Evolutionary conservation across 2,797 vertebrate species (phyloP).

Genomic region (Sebastes iracundus): DNA sequence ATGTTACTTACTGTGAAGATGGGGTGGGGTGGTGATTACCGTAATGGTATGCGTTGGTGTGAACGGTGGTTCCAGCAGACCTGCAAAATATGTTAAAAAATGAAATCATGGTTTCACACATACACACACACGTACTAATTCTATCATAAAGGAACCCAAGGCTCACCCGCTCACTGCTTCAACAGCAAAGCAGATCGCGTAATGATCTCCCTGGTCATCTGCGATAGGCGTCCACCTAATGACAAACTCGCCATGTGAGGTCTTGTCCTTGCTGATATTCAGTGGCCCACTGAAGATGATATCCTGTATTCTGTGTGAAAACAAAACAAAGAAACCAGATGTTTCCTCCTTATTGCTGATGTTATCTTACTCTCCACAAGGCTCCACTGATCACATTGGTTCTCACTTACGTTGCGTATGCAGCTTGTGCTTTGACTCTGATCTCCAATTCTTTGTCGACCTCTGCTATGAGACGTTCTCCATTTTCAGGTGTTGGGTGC

Average conservation of each 20-base stretch:
- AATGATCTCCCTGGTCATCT: constrained; percentile 50
- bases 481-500: constrained; percentile 61
- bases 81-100: background rate
- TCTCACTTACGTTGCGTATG: constrained; percentile 44
- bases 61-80: accelerated
- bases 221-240: constrained; percentile 66
- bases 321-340: background rate
- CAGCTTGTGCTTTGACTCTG: constrained; percentile 57
- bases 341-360: background rate
- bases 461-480: constrained; percentile 34
- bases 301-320: constrained; percentile 45
- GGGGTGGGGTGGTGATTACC: accelerated
- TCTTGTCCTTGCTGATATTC: constrained; percentile 56
- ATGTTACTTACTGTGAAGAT: constrained; percentile 10
- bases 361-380: background rate
- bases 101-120: background rate
- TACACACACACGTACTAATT: background rate
- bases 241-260: constrained; percentile 44
- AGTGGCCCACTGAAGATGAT: constrained; percentile 71
- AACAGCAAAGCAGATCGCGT: constrained; percentile 72
- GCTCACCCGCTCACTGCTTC: constrained; percentile 59
- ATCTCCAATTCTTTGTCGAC: constrained; percentile 64
- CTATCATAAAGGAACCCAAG: background rate
- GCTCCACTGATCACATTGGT: accelerated
- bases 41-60: accelerated